Percentiles rank a stretch among this genome's conserved stretches.
Evolutionary conservation across 2,888 invertebrate species (phyloP).

Genomic region (Acleris sparsana): DNA sequence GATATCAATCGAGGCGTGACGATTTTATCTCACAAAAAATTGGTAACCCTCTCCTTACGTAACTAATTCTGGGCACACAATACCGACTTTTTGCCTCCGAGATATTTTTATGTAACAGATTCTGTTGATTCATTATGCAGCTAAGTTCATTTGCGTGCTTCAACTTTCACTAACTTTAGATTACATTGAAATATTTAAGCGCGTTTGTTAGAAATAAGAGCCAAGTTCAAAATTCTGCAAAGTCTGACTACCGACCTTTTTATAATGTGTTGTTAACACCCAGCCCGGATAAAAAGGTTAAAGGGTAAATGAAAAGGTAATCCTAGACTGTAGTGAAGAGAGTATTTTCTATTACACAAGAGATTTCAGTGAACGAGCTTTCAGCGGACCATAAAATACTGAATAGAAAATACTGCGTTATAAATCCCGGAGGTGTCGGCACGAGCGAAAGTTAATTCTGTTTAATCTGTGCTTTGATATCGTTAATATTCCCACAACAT

Average conservation of each 20-base stretch:
- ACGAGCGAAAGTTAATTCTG: conserved; percentile 16
- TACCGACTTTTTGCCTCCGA: conserved; percentile 51
- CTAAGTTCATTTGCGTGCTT: conserved; percentile 27
- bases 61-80: conserved; percentile 62
- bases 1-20: conserved; percentile 74
- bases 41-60: conserved; percentile 66
- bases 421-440: conserved; percentile 19
- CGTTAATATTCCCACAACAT: conserved; percentile 20
- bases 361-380: no score
- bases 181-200: conserved; percentile 6
- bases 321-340: background rate
- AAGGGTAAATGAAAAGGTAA: no score
- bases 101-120: conserved; percentile 41
- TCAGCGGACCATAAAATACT: conserved; percentile 1
- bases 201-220: background rate
- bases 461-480: conserved; percentile 28
- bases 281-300: no score
- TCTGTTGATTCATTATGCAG: conserved; percentile 32
- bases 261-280: no score
- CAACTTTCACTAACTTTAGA: conserved; percentile 7
- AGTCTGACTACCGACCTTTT: no score
- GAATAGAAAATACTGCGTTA: conserved; percentile 10
- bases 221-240: background rate
- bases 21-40: conserved; percentile 70
- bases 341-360: background rate